phyloP scores from a whole-genome alignment of 2,888 invertebrate genomes.

The Callyntrura sp. region DNA sequence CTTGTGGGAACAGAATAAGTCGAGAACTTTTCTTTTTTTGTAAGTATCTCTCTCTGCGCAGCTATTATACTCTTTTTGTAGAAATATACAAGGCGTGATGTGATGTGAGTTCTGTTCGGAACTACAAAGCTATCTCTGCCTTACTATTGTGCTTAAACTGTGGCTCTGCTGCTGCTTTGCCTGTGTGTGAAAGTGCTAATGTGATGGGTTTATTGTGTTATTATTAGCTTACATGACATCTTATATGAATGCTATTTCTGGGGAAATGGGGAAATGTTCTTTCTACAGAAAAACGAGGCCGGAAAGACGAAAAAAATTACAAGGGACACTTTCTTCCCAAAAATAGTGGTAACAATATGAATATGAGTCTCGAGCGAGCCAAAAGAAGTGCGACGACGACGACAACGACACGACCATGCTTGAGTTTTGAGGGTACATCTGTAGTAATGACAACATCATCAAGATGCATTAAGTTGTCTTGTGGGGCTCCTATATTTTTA shows the following conservation, averaged over 20 bases:
- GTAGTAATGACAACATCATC: slow-evolving; percentile 72
- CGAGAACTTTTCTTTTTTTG: slow-evolving; percentile 30
- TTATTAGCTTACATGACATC: slow-evolving; percentile 70
- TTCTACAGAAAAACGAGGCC: slow-evolving; percentile 1
- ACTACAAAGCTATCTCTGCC: slow-evolving; percentile 18
- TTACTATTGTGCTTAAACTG: not conserved
- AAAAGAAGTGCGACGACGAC: not conserved
- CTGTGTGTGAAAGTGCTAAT: slow-evolving; percentile 56
- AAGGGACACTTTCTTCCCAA: not conserved
- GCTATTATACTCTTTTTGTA: slow-evolving; percentile 12
- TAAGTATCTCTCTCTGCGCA: not conserved
- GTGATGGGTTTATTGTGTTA: slow-evolving; percentile 73
- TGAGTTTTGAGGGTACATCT: not conserved
- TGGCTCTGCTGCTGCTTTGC: not conserved
- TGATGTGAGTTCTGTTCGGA: slow-evolving; percentile 8
- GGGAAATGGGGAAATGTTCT: slow-evolving; percentile 51
- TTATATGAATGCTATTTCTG: slow-evolving; percentile 51
- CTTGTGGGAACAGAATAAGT: slow-evolving; percentile 38
- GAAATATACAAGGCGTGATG: slow-evolving; percentile 23
- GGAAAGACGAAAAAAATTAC: slow-evolving; percentile 33
- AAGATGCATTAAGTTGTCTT: slow-evolving; percentile 75
- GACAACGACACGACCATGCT: not conserved
- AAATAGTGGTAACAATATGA: slow-evolving; percentile 1
- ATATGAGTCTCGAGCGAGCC: slow-evolving; percentile 40
- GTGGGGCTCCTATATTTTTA: slow-evolving; percentile 56